Base-by-base conservation (phyloP, 2,888 invertebrate species). In the Hypsopygia costalis region DNA sequence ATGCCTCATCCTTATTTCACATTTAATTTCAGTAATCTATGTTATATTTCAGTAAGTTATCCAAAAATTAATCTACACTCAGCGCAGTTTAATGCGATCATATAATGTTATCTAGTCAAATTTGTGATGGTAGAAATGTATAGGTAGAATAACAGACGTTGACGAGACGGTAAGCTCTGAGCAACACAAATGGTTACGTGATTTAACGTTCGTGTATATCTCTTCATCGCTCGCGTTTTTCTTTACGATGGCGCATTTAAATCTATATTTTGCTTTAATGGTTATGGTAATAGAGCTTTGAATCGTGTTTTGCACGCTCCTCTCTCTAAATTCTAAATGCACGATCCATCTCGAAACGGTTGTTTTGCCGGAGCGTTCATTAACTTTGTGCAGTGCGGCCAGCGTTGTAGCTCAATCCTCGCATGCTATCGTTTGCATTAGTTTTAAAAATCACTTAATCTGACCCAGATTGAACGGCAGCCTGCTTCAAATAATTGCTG, bases 391-490 rank as follows among this genome's bases (percentile, higher is more conserved):
- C 73, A 64, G 68, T 62, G 46, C 44, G 32, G 42, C 46, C 51
- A 58, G 56, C 55, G 62, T 54, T 63, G 58, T 61, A 61, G 63
- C 61, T 62, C 66, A 67, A 67, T 75, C 72, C 65, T 69, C 67
- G 72, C 69, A 62, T 76, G 70, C 71, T 74, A 70, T 77, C 75
- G 81, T 75, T 79, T 78, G 78, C 78, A 78, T 83, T 85, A 81
- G 78, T 83, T 82, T 80, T 72, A 76, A 83, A 80, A 83, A 83
- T 81, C 82, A 83, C 81, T 86, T 81, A 79, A 80, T 82, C 79
- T 81, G 85, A 83, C 82, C 83, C 73, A 77, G 74, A 82, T 85
- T 70, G 79, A 80, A 78, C 72, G 78, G 62, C 66, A 72, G 72
- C 66, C 67, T 73, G 76, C 80, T 74, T 68, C 75, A 74, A 75